Evolutionary conservation across 1,140 invertebrate genomes (phyloP), one percentile per base, ranked within the genome.

Genomic region (Drosophila suzukii): DNA sequence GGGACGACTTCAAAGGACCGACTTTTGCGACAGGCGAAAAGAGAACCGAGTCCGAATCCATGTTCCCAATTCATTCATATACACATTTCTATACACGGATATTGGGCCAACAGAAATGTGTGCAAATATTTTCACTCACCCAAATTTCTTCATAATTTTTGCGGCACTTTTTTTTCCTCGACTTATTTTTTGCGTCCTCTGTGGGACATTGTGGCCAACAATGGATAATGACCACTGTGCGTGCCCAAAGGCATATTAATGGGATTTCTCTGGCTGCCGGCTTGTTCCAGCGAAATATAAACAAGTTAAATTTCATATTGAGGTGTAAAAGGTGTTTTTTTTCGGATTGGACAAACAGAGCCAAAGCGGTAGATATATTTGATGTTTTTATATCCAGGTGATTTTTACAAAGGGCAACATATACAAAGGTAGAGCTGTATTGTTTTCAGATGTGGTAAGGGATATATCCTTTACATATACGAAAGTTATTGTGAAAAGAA

Each of bases 121-220:
- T 88, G 78, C 79, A 86, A 86, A 82, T 72, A 75, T 82, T 88
- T 86, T 76, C 61, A 77, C 62, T 77, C 74, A 38, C 56, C 30
- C 66, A 79, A 88, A 83, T 89, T 86, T 89, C 83, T 83, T 83
- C 83, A 86, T 88, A 88, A 86, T 88, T 83, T 79, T 59, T 89
- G 83, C 83, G 83, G 83, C 83, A 89, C 78, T 82, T 82, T 67
- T 81, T 62, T 60, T 32, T 20, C 20, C 55, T 53, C 36, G 20
- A 41, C 53, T 44, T 55, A 24, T 51, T 46, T 24, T 12, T 53
- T 39, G 57, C 36, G 15, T 61, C 54, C 57, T 47, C 10, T 32
- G 41, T 36, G 67, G 75, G 55, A 66, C 76, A 56, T 34, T 61
- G 38, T 50, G 27, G 38, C 30, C 54, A 73, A 86, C 82, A 86